Base-by-base conservation (phyloP, 2,888 invertebrate species). In the Oasisia sp. region DNA sequence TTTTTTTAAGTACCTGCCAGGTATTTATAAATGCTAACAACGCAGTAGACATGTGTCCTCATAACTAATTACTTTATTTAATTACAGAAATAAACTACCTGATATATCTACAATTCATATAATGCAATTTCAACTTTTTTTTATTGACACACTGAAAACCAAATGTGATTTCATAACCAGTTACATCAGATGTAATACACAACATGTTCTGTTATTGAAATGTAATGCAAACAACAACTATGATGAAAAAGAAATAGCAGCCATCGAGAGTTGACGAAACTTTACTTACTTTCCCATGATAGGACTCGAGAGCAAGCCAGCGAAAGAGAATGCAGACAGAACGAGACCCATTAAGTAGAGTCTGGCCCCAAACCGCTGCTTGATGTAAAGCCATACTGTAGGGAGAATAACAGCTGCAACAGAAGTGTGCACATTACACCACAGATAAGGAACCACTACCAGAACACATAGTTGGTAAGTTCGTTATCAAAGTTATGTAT, bases 361-460 rank as follows among this genome's bases (percentile, higher is more conserved):
- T 32, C 95, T 93, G 14, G 95, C 95, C 91, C 95, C 94, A 93
- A 96, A 96, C 11, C 95, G 94, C 32, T 94, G 94, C 89, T 95
- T 94, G 19, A 97, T 94, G 94, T 96, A 97, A 91, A 96, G 94
- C 96, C 96, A 96, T 74, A 96, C 94, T 27, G 97, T 96, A 0
- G 97, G 97, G 58, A 97, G 95, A 92, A 97, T 96, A 12, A 97
- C 96, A 58, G 97, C 97, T 97, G 94, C 91, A 95, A 94, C 74
- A 74, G 27, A 74, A 92, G 8, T 45, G 89, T 56, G 74, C 50
- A 93, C 50, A 27, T 38, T 91, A 92, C 50, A 89, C 50, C 27
- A 74, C n/a, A 27, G 38, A 4, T 27, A 74, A 7, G 27, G n/a
- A 74, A 74, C 19, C 74, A 74, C 27, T 50, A 11, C 50, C 9